Conservation (phyloP, 2,797 vertebrate genomes). For the Tokudaia muenninki region DNA sequence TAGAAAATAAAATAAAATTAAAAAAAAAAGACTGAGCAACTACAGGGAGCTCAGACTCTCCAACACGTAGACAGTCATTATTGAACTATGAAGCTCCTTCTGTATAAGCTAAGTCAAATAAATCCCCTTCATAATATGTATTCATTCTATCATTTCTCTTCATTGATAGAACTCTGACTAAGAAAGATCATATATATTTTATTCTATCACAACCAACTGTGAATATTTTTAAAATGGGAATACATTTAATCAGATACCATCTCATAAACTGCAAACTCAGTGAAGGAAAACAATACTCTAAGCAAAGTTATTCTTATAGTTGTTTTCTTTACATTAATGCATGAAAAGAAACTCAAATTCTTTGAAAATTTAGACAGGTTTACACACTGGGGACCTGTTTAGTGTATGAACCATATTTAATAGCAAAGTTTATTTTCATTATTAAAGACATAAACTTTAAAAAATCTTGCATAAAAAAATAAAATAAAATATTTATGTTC, state of each 20-base stretch:
- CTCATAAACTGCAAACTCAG: background rate
- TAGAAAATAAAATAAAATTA: no score
- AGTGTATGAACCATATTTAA: background rate
- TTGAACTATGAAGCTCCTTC: background rate
- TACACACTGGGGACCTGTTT: background rate
- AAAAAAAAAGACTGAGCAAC: no score
- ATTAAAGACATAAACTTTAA: background rate
- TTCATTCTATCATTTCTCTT: background rate
- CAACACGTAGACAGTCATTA: background rate
- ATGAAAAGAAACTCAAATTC: background rate
- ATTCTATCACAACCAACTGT: background rate
- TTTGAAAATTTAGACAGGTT: constrained; percentile 27
- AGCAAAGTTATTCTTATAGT: background rate
- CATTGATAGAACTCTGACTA: background rate
- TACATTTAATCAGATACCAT: background rate
- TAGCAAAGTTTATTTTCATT: constrained; percentile 34
- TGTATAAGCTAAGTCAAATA: background rate
- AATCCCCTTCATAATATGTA: background rate
- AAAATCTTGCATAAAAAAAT: background rate
- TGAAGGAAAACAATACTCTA: constrained; percentile 10
- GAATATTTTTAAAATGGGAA: background rate
- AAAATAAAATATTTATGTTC: constrained; percentile 33
- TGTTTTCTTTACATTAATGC: constrained; percentile 29
- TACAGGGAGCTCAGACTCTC: background rate
- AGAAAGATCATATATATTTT: background rate